Base-by-base conservation (phyloP, 2,888 invertebrate species). In the Platypus cylindrus region DNA sequence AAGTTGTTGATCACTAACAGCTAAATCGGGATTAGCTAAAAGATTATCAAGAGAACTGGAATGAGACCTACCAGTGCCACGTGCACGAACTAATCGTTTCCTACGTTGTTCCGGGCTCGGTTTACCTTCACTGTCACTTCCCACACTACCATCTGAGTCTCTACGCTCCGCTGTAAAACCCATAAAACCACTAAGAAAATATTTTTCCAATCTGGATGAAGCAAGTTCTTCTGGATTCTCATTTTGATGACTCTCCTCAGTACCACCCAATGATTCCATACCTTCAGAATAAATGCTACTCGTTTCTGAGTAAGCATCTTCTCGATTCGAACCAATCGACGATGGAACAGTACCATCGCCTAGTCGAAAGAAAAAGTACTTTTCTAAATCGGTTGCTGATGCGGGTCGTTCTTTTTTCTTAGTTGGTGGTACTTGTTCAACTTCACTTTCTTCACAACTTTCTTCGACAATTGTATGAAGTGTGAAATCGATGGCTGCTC, bases 381-480 rank as follows among this genome's bases (percentile, higher is more conserved):
- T 89, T 58, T 90, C 90, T 43, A 90, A 62, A 53, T 89, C 85
- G 0, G 87, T 85, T 1, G 83, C 78, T 2, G 82, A 82, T 37
- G 75, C 68, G 20, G 78, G 78, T 36, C 80, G 68, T 45, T 70
- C 69, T 60, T 74, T 72, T 63, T 66, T 67, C 51, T 60, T 58
- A 64, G 66, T 68, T 53, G 60, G 59, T 47, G 65, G 41, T 2
- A 59, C 53, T 26, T 73, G 76, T 51, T 85, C 85, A 41, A 80
- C 73, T 61, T 86, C 86, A 60, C 89, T 89, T 61, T 91, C 91
- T 64, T 91, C 90, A 59, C 90, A 90, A 52, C 87, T 89, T 63
- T 91, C 91, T 64, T 91, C 91, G 17, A 89, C 80, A 48, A 91
- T 91, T 1, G 91, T 91, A 55, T 91, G 90, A 43, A 91, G 65